Evolutionary conservation across 2,113 vertebrate species (phyloP), one percentile per base, ranked within the genome.

Genomic region (Lasiurus borealis): DNA sequence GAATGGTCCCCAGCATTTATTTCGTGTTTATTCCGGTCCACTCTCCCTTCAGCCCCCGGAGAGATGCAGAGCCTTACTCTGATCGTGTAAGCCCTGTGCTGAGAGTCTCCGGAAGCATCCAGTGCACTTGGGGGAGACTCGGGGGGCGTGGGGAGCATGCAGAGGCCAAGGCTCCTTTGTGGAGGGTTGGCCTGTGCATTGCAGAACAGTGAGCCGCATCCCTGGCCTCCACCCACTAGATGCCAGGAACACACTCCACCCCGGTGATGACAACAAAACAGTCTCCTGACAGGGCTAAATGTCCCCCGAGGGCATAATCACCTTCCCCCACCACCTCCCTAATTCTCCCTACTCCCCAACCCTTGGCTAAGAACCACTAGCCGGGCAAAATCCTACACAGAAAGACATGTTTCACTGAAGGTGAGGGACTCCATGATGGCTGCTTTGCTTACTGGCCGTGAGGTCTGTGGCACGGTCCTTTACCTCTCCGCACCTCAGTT

Each of bases 61-160:
- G 21, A 40, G 25, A 59, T 2, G 46, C 11, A 5, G 19, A 5
- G 0, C 23, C 66, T 62, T 81, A 21, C 62, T 48, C 52, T 7
- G 5, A 8, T 8, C 40, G 23, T 36, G 40, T 36, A 31, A 29
- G 4, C 27, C 71, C 90, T 34, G 3, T 19, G 48, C 23, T 50
- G 18, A 78, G 14, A 78, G 18, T 40, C 31, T 31, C 54, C 11
- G 25, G 66, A 77, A 59, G 13, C 11, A 23, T 25, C 36, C 64
- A 46, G 8, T 6, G 25, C 36, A 68, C 5, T 40, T 81, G 21
- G 16, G 72, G 21, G 52, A 75, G 50, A 48, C 16, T 11, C 21
- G 1, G 4, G 13, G 0, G 3, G 18, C 6, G 1, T 1, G 1
- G 64, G 31, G 34, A 13, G 69, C 29, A n/a, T 1, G 0, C 12